phyloP scores from a whole-genome alignment of 2,888 invertebrate species.

The Caenorhabditis auriculariae region DNA sequence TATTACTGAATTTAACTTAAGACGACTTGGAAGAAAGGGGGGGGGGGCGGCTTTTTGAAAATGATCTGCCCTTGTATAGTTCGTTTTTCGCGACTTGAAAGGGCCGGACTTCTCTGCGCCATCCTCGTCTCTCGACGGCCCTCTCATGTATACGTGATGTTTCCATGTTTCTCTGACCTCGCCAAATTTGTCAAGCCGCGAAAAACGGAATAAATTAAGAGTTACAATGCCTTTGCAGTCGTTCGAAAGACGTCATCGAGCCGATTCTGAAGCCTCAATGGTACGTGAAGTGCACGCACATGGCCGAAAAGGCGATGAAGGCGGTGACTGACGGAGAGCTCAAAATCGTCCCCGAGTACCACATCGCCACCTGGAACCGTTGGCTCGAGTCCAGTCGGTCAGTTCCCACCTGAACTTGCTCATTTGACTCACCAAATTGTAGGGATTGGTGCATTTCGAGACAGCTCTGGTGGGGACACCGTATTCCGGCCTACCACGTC shows the following conservation, averaged over 20 bases:
- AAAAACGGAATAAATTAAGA: background rate
- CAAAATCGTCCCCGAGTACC: constrained; percentile 85
- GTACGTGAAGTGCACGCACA: constrained; percentile 82
- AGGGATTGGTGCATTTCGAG: constrained; percentile 97
- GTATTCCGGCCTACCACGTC: constrained; percentile 89
- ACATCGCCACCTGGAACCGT: constrained; percentile 88
- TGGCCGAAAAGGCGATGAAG: constrained; percentile 83
- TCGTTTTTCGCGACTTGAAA: too few species aligned
- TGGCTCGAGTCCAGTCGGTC: constrained; percentile 90
- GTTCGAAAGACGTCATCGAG: constrained; percentile 96
- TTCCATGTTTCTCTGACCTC: too few species aligned
- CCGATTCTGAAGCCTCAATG: constrained; percentile 94
- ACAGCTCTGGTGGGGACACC: constrained; percentile 99
- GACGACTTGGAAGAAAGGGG: too few species aligned
- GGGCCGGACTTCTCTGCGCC: too few species aligned
- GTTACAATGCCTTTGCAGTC: constrained; percentile 74
- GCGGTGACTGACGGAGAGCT: constrained; percentile 72
- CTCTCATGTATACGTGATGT: too few species aligned
- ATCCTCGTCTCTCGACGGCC: too few species aligned
- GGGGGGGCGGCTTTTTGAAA: too few species aligned
- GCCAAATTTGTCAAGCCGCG: too few species aligned
- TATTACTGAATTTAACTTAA: too few species aligned
- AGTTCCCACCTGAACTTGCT: too few species aligned
- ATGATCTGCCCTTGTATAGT: too few species aligned
- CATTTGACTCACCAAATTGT: constrained; percentile 25